Base-by-base conservation (phyloP, 1,140 invertebrate species). In the Halyomorpha halys region DNA sequence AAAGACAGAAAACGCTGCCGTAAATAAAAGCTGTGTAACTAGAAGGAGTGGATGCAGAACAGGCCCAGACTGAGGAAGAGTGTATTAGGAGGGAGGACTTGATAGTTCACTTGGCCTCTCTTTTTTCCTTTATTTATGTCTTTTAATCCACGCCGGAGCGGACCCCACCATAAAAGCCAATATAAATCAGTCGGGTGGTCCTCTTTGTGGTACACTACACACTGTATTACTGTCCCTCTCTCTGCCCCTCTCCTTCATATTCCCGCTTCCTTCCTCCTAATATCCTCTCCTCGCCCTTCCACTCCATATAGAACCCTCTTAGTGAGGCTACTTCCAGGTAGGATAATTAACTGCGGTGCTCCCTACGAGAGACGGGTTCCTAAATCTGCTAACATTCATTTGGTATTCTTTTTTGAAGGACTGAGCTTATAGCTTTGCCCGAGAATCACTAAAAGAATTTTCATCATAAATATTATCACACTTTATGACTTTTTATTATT, bases 101-200 rank as follows among this genome's bases (percentile, higher is more conserved):
- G 59, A 60, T 60, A 44, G 59, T 60, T 60, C 59, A 60, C 59
- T 60, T 11, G 4, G 27, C 16, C 44, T 13, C 51, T 23, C 27
- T 27, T 61, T 62, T 66, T 64, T 61, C 34, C 53, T 64, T 54
- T 51, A 47, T 59, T 63, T 56, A 21, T 61, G 44, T 53, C 59
- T 66, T 61, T 62, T 65, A 54, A 65, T 56, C 64, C 64, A 45
- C 39, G 44, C 19, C 23, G 59, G n/a, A 34, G 1, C 34, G 27
- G 18, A 49, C 47, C 23, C 53, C 53, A 62, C 53, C 65, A 63
- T 66, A 63, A 63, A 63, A 66, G 59, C 47, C 49, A 68, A 64
- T 59, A 65, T 65, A 44, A 47, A 65, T 61, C 44, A 44, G 54
- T 39, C 47, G 23, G 19, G 3, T 2, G 21, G 19, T 16, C 53